Evolutionary conservation across 2,888 invertebrate species (phyloP).

Genomic region (Chrysopilus asiliformis): DNA sequence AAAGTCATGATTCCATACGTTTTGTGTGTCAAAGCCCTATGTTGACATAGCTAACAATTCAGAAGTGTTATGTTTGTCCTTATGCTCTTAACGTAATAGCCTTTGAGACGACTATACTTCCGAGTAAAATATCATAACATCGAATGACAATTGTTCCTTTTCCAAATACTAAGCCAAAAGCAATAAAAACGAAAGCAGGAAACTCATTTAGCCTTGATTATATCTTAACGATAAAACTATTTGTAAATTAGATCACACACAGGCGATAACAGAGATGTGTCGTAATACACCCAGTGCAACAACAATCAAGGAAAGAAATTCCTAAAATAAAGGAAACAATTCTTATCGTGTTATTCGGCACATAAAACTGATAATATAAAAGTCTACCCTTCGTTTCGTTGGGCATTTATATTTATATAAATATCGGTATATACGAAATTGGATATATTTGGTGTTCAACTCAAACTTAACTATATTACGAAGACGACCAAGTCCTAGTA

Average conservation of each 20-base stretch:
- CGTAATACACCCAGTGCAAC: conserved; percentile 5
- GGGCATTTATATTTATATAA: not conserved
- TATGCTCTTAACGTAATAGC: too few relatives aligned
- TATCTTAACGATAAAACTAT: conserved; percentile 15
- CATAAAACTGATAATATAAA: conserved; percentile 14
- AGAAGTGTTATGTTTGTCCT: too few relatives aligned
- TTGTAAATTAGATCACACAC: conserved; percentile 15
- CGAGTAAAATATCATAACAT: too few relatives aligned
- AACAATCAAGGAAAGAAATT: conserved; percentile 9
- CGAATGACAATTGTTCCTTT: too few relatives aligned
- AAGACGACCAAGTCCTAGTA: too few relatives aligned
- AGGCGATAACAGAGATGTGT: conserved; percentile 7
- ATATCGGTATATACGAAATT: not conserved
- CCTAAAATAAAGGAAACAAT: conserved; percentile 14
- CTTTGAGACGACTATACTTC: too few relatives aligned
- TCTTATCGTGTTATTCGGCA: conserved; percentile 12
- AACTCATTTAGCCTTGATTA: conserved; percentile 13
- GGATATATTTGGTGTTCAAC: too few relatives aligned
- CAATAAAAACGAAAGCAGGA: conserved; percentile 4
- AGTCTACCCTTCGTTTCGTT: not conserved
- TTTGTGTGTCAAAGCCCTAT: too few relatives aligned
- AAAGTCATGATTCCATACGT: too few relatives aligned
- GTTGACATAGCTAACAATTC: too few relatives aligned
- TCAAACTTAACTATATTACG: too few relatives aligned
- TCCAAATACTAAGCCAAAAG: not conserved